These are phyloP conservation scores for Cantharis flavilabris DNA, from an alignment of 2,888 invertebrate genomes.

Conservation along the genomic window DNA sequence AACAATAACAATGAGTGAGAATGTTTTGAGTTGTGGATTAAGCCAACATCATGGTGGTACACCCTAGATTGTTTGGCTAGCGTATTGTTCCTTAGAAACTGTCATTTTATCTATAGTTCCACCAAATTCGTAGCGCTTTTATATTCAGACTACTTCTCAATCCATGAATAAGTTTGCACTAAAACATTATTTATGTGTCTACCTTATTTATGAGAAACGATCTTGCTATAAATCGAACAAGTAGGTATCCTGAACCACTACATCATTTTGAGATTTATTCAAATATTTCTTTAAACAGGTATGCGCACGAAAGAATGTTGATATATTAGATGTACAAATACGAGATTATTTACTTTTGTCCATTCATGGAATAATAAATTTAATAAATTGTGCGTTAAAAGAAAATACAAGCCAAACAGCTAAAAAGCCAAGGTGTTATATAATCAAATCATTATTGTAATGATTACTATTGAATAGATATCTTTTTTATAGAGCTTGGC, in stretches of 20 bases:
- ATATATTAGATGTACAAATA: not conserved
- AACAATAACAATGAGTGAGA: constrained; percentile 30
- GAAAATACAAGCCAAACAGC: not conserved
- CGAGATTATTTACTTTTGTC: not conserved
- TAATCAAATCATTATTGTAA: not conserved
- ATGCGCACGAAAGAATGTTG: constrained; percentile 13
- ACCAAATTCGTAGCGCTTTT: constrained; percentile 30
- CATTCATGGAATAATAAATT: not conserved
- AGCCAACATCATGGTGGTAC: constrained; percentile 37
- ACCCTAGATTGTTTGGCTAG: constrained; percentile 31
- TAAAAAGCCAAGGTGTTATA: too few species aligned
- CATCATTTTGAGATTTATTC: constrained; percentile 36
- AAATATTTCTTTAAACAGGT: constrained; percentile 26
- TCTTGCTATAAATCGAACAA: constrained; percentile 35
- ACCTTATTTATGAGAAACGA: constrained; percentile 39
- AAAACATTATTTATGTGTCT: constrained; percentile 42
- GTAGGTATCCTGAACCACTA: constrained; percentile 27
- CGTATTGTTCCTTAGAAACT: constrained; percentile 36
- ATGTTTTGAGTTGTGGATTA: constrained; percentile 40
- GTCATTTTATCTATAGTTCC: constrained; percentile 33
- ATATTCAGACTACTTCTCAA: constrained; percentile 27
- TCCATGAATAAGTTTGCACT: constrained; percentile 42
- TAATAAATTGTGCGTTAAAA: not conserved
- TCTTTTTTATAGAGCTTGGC: too few species aligned
- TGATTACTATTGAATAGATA: too few species aligned